These are phyloP conservation scores for Nansenia antarctica DNA, from an alignment of 2,113 vertebrate genomes.

Conservation along the genomic window DNA sequence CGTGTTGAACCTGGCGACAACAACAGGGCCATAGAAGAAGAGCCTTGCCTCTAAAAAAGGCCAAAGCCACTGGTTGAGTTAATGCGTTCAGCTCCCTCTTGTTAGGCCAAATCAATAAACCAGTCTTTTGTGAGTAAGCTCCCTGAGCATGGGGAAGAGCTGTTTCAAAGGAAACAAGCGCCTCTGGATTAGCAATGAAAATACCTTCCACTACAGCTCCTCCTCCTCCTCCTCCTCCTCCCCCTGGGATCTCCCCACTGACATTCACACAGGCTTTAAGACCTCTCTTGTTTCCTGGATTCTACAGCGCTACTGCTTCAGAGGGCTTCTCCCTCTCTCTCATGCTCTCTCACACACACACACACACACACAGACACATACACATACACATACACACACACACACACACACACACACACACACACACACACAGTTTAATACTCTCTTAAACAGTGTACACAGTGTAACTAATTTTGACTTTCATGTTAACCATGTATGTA, in stretches of 20 bases:
- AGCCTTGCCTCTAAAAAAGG: neutral
- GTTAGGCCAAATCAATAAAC: conserved; percentile 13
- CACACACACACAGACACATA: neutral
- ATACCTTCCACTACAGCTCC: conserved; percentile 14
- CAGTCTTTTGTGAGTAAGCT: conserved; percentile 6
- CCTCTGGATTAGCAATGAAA: conserved; percentile 49
- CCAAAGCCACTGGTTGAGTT: neutral
- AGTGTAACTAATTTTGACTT: neutral
- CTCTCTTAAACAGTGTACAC: too few species aligned
- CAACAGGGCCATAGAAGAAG: neutral
- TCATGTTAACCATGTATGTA: too few species aligned
- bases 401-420: too few species aligned
- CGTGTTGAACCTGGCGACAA: neutral
- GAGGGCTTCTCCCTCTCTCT: neutral
- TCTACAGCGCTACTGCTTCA: neutral
- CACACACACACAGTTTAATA: too few species aligned
- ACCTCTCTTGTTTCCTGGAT: conserved; percentile 15
- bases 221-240: neutral
- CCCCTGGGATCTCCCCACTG: conserved; percentile 18
- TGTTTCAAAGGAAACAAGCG: conserved; percentile 20
- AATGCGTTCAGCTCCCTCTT: neutral
- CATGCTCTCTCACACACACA: neutral
- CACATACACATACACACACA: neutral
- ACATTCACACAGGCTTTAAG: neutral
- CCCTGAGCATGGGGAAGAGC: neutral